These are phyloP conservation scores for Protodeltote pygarga DNA, from an alignment of 2,888 invertebrate species.

Conservation along the genomic window DNA sequence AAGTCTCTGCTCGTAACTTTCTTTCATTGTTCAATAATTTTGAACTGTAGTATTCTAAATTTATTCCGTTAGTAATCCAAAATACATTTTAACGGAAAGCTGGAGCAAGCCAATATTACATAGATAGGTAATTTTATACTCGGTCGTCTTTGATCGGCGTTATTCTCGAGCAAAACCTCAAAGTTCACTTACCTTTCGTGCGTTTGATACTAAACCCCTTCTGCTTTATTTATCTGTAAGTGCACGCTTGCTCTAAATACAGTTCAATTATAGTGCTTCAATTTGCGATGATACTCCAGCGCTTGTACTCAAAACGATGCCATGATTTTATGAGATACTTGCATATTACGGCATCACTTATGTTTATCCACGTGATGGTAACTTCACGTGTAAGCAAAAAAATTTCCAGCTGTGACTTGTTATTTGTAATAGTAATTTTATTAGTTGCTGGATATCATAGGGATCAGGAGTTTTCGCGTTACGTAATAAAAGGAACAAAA, in stretches of 20 bases:
- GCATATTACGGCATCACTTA: slow-evolving; percentile 29
- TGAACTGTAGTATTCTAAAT: too few relatives aligned
- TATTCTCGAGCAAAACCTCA: slow-evolving; percentile 36
- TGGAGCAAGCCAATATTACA: not conserved
- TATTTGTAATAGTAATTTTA: slow-evolving; percentile 37
- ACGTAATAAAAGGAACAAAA: too few relatives aligned
- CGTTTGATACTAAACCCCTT: slow-evolving; percentile 53
- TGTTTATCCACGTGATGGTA: slow-evolving; percentile 22
- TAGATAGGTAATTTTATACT: slow-evolving; percentile 12
- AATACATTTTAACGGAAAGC: not conserved
- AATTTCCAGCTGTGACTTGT: slow-evolving; percentile 32
- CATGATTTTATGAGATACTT: slow-evolving; percentile 21
- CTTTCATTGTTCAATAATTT: too few relatives aligned
- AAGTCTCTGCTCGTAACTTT: too few relatives aligned
- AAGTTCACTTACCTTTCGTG: slow-evolving; percentile 59
- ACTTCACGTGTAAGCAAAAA: slow-evolving; percentile 31
- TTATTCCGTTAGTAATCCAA: not conserved
- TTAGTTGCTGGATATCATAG: too few relatives aligned
- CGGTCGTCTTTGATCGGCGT: slow-evolving; percentile 36
- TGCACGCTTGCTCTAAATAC: slow-evolving; percentile 67
- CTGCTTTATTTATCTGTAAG: slow-evolving; percentile 68
- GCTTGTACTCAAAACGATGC: slow-evolving; percentile 31
- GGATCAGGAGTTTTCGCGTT: too few relatives aligned
- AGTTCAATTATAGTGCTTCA: slow-evolving; percentile 54
- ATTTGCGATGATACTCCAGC: slow-evolving; percentile 44